A percentile compares a stretch with the other conserved stretches of the same genome.
Evolutionary conservation across 2,113 vertebrate genomes (phyloP).

Genomic region (Mus spicilegus): DNA sequence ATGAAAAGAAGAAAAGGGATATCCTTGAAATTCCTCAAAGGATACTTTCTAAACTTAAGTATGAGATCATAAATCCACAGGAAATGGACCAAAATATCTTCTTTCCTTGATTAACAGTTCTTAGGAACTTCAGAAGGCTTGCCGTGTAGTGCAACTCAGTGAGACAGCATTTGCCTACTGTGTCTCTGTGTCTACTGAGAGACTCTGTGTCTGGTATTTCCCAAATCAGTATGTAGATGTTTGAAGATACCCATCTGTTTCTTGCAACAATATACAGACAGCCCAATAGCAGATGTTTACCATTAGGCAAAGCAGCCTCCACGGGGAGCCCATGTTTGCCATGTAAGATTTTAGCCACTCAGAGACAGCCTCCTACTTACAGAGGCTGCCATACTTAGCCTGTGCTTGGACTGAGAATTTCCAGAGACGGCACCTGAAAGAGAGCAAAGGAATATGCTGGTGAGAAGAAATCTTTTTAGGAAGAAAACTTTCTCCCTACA

Average conservation of each 20-base stretch:
- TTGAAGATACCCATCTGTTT: not conserved
- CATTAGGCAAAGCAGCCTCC: not conserved
- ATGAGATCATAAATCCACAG: not conserved
- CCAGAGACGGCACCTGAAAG: not conserved
- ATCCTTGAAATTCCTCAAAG: not conserved
- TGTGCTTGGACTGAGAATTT: not conserved
- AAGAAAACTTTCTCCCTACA: not conserved
- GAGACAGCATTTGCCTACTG: not conserved
- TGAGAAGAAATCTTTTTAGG: not conserved
- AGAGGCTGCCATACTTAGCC: not conserved
- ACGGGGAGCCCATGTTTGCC: not conserved
- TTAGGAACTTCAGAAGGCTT: not conserved
- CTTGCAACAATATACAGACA: not conserved
- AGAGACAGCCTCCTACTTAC: not conserved
- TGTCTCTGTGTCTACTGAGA: not conserved
- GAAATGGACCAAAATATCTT: not conserved
- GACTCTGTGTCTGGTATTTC: not conserved
- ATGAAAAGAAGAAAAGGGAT: slow-evolving; percentile 44
- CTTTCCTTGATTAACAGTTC: not conserved
- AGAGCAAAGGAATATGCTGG: not conserved
- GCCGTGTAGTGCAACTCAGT: not conserved
- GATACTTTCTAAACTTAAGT: not conserved
- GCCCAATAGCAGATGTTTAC: not conserved
- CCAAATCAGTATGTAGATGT: not conserved
- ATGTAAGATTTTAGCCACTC: not conserved